These are phyloP conservation scores for Dendrolimus houi DNA, from an alignment of 2,888 invertebrate species.

Conservation along the genomic window DNA sequence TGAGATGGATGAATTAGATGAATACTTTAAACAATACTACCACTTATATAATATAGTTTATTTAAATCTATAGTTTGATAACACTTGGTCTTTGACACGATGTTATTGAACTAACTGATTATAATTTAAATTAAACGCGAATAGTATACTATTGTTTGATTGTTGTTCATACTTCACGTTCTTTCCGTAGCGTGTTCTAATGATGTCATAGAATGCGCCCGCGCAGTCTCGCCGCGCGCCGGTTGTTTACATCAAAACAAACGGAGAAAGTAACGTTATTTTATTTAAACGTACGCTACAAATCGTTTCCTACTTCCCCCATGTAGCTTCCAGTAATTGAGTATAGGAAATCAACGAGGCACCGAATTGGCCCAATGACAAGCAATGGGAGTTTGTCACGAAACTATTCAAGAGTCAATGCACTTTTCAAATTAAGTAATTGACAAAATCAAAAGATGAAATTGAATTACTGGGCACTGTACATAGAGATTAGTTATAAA, in stretches of 20 bases:
- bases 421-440: too few relatives aligned
- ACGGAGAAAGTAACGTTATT: constrained; percentile 58
- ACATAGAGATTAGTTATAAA: too few relatives aligned
- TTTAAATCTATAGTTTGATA: too few relatives aligned
- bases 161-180: background rate
- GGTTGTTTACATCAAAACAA: constrained; percentile 50
- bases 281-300: constrained; percentile 46
- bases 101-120: background rate
- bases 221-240: constrained; percentile 18
- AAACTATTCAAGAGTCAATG: too few relatives aligned
- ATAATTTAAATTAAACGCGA: background rate
- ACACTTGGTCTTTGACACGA: too few relatives aligned
- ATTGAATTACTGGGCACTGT: too few relatives aligned
- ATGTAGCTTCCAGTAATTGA: constrained; percentile 27
- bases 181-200: background rate
- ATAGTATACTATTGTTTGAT: background rate
- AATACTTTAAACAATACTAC: too few relatives aligned
- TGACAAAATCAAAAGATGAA: too few relatives aligned
- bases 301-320: constrained; percentile 53
- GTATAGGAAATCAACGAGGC: constrained; percentile 21
- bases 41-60: too few relatives aligned
- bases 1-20: too few relatives aligned
- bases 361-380: too few relatives aligned
- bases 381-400: too few relatives aligned
- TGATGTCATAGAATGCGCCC: constrained; percentile 27